Evolutionary conservation across 92 coral and sea anemone genomes (phyloP).

Genomic region (Porites divaricata): DNA sequence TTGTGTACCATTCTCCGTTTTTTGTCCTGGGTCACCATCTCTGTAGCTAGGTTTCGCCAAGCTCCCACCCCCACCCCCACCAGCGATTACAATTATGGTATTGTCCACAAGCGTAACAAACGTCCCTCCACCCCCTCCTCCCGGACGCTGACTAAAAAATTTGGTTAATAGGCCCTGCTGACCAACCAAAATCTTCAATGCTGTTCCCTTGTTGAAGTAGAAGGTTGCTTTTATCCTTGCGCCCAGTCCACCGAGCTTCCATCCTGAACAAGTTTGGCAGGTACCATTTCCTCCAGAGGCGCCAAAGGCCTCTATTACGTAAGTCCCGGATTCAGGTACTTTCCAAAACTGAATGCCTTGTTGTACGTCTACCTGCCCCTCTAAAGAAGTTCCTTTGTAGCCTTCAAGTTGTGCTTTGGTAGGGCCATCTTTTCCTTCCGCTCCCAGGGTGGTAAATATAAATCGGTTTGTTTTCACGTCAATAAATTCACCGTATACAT

Average conservation of each 20-base stretch:
- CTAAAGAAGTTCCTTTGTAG: conserved; percentile 67
- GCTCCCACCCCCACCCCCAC: conserved; percentile 93
- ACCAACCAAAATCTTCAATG: conserved; percentile 76
- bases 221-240: conserved; percentile 77
- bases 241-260: conserved; percentile 82
- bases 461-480: conserved; percentile 3
- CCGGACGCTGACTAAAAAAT: conserved; percentile 42
- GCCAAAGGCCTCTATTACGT: conserved; percentile 75
- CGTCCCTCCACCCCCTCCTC: conserved; percentile 90
- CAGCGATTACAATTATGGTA: conserved; percentile 76
- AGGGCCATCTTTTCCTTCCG: conserved; percentile 69
- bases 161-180: conserved; percentile 60
- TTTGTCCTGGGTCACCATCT: conserved; percentile 89
- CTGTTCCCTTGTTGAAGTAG: conserved; percentile 44
- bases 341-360: conserved; percentile 78
- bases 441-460: conserved; percentile 65
- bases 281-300: conserved; percentile 88
- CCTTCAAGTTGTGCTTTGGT: conserved; percentile 33
- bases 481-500: conserved; percentile 29
- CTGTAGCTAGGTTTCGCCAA: conserved; percentile 16
- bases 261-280: not conserved
- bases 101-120: conserved; percentile 71
- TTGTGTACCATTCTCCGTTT: conserved; percentile 63
- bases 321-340: conserved; percentile 71
- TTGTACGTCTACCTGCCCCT: conserved; percentile 67